These are phyloP conservation scores for Pteromalus puparum DNA, from an alignment of 1,140 invertebrate species.

Conservation along the genomic window DNA sequence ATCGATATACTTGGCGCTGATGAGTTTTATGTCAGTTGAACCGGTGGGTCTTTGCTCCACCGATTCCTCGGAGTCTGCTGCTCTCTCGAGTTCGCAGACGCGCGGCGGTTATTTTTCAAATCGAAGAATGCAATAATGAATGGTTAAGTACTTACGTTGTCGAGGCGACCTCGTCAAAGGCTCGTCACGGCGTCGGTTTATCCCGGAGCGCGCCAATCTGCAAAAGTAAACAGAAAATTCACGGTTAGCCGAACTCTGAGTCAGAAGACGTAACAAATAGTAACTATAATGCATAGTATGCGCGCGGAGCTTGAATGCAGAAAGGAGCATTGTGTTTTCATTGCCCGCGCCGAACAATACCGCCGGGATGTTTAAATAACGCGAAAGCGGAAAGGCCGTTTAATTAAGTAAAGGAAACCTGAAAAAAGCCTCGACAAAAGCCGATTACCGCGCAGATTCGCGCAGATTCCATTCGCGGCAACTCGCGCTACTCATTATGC, in stretches of 20 bases:
- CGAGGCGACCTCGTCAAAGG: too few species aligned
- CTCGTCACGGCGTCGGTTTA: not conserved
- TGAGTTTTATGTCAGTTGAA: constrained; percentile 46
- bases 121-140: too few species aligned
- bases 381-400: not conserved
- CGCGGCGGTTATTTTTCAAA: too few species aligned
- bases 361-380: not conserved
- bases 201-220: not conserved
- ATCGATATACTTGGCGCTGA: constrained; percentile 50
- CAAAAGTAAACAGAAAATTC: not conserved
- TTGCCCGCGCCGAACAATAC: not conserved
- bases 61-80: too few species aligned
- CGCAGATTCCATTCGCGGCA: not conserved
- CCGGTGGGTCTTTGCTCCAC: not conserved
- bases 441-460: not conserved
- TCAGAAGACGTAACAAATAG: not conserved
- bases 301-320: not conserved
- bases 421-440: constrained; percentile 19
- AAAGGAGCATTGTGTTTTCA: not conserved
- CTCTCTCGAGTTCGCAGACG: too few species aligned
- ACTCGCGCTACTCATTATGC: constrained; percentile 1
- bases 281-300: not conserved
- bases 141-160: too few species aligned
- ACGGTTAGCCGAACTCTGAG: not conserved
- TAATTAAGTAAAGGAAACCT: constrained; percentile 21